Percentiles rank a stretch among this genome's conserved stretches.
Conservation (phyloP, 2,797 vertebrate genomes). For the Neosilurus mollespiculum region DNA sequence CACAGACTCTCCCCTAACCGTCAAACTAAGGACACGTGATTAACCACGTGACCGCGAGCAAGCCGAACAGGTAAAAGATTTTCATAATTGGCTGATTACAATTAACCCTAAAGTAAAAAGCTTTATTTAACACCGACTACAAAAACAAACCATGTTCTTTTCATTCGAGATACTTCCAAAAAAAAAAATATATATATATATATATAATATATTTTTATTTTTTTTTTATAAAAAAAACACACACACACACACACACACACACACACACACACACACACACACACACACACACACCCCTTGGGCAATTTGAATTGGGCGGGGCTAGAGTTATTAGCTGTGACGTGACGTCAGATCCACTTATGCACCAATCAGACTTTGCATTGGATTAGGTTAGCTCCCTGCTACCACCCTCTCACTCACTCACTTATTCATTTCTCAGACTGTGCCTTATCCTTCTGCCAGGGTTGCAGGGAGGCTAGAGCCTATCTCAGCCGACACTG, state of each 20-base stretch:
- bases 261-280: too few species aligned
- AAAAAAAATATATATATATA: too few species aligned
- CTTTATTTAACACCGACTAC: not conserved
- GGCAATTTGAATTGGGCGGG: not conserved
- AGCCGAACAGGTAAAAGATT: slow-evolving; percentile 16
- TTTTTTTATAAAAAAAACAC: too few species aligned
- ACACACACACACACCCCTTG: not conserved
- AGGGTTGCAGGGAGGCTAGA: too few species aligned
- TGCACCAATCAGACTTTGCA: not conserved
- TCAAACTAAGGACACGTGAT: slow-evolving; percentile 15
- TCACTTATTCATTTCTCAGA: too few species aligned
- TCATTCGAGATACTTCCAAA: not conserved
- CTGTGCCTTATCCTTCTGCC: too few species aligned
- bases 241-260: too few species aligned
- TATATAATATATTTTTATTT: too few species aligned
- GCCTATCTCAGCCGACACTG: too few species aligned
- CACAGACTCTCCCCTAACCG: slow-evolving; percentile 39
- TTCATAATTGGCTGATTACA: not conserved
- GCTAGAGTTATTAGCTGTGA: not conserved
- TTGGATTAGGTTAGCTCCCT: not conserved
- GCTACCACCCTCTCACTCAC: too few species aligned
- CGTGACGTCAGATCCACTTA: not conserved
- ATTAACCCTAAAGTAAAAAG: not conserved
- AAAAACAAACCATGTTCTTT: not conserved
- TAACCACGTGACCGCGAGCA: slow-evolving; percentile 25